Evolutionary conservation across 1,140 invertebrate genomes (phyloP).

Genomic region (Brachionus calyciflorus): DNA sequence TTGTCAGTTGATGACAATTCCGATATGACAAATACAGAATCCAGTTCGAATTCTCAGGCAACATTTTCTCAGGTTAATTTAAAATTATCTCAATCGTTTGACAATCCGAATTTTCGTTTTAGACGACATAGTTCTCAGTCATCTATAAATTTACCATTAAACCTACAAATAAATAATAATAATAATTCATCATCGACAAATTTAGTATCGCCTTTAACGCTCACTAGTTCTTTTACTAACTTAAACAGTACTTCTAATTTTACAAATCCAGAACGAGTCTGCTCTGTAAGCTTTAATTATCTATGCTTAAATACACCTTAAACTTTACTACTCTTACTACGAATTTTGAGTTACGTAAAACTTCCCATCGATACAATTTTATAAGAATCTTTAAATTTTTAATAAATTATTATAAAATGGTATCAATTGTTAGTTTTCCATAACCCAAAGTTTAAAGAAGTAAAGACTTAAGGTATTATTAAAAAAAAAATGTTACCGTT

Average conservation of each 20-base stretch:
- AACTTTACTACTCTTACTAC: too few species aligned
- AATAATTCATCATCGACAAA: neutral
- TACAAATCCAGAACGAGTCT: constrained; percentile 8
- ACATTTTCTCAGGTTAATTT: neutral
- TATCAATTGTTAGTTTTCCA: too few species aligned
- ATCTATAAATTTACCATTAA: constrained; percentile 33
- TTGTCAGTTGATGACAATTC: constrained; percentile 22
- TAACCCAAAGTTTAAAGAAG: too few species aligned
- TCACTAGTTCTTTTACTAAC: constrained; percentile 33
- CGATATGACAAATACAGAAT: constrained; percentile 5
- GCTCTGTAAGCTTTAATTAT: neutral
- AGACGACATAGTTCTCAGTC: constrained; percentile 32
- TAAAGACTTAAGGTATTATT: too few species aligned
- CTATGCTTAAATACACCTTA: too few species aligned
- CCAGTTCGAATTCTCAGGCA: neutral
- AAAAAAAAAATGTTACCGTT: too few species aligned
- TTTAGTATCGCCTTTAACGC: constrained; percentile 16
- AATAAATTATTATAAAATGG: too few species aligned
- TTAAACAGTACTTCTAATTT: neutral
- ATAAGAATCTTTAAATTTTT: too few species aligned
- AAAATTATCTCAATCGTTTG: constrained; percentile 7
- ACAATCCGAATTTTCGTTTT: constrained; percentile 29
- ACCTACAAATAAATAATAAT: constrained; percentile 30
- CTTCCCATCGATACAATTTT: too few species aligned
- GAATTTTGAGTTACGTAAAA: too few species aligned